Conservation (phyloP, 2,888 invertebrate species). For the Lasioglossum calceatum region DNA sequence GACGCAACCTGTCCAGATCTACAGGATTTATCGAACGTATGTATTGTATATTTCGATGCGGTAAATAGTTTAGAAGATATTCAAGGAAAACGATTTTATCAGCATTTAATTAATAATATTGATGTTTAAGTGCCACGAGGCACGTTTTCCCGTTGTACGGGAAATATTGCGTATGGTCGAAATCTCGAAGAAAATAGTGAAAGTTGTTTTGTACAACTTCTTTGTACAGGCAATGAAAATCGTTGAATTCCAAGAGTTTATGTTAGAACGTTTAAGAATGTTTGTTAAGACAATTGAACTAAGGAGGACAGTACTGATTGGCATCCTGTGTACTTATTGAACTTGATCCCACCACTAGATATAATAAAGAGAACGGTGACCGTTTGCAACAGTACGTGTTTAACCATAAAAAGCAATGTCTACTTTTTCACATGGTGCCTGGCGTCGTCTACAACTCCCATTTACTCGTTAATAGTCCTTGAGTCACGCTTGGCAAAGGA, state of each 20-base stretch:
- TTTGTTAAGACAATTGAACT: background rate
- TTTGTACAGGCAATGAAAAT: background rate
- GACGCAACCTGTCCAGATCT: no score
- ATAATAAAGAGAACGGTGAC: slow-evolving; percentile 28
- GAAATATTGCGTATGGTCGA: background rate
- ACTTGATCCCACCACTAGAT: slow-evolving; percentile 19
- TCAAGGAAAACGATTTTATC: no score
- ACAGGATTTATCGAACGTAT: no score
- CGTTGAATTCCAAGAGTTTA: background rate
- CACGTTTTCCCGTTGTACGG: no score
- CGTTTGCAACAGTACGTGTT: background rate
- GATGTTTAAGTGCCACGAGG: no score
- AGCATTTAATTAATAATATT: no score
- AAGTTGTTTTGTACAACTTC: background rate
- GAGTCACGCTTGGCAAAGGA: slow-evolving; percentile 38
- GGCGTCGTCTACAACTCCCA: slow-evolving; percentile 6
- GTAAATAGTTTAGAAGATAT: no score
- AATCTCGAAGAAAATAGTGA: background rate
- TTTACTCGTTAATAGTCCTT: slow-evolving; percentile 41
- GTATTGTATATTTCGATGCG: no score
- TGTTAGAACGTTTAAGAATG: background rate
- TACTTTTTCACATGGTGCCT: slow-evolving; percentile 28
- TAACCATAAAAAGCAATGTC: slow-evolving; percentile 38
- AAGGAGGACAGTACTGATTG: slow-evolving; percentile 5
- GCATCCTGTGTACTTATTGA: background rate